Evolutionary conservation across 2,888 invertebrate genomes (phyloP), one percentile per base, ranked within the genome.

Genomic region (Chloroclystis v-ata): DNA sequence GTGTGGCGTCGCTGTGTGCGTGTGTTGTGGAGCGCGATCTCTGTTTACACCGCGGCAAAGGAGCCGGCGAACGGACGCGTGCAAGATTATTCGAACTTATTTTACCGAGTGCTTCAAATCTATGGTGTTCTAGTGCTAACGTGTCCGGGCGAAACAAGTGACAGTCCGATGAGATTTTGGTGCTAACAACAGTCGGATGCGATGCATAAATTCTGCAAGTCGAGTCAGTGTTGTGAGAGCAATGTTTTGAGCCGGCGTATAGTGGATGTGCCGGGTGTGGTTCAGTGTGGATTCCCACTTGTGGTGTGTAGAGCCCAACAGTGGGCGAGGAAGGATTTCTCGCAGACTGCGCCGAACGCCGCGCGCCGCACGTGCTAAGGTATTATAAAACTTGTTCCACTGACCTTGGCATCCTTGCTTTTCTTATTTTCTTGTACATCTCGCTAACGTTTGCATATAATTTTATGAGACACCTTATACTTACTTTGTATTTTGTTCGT

Each of bases 51-150:
- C 65, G 89, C 83, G 74, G 86, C 85, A 71, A 71, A 72, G 73
- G 74, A 67, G 89, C 89, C 77, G 89, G 89, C 65, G 81, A 80
- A 75, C 94, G 91, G 78, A 92, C 93, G 89, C 91, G 91, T 91
- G 92, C 72, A 62, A 76, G 74, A 56, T 60, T 57, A 76, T 75
- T 65, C 67, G 72, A 72, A 71, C 68, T 68, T 75, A 80, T 72
- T 85, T 85, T 82, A 75, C 82, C 82, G 80, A 72, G 75, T 71
- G 72, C 68, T 72, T 65, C 70, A 69, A 72, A 70, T 67, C 69
- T 71, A 65, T 5, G 2, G 20, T 20, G 20, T 20, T 20, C 20
- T 72, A 73, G 81, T 84, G 83, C 67, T 78, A 73, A 75, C 69
- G 78, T 79, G 74, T 70, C 70, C 70, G 69, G 61, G 63, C 65